Base-by-base conservation (phyloP, 1,140 invertebrate species). In the Pomacea maculata region DNA sequence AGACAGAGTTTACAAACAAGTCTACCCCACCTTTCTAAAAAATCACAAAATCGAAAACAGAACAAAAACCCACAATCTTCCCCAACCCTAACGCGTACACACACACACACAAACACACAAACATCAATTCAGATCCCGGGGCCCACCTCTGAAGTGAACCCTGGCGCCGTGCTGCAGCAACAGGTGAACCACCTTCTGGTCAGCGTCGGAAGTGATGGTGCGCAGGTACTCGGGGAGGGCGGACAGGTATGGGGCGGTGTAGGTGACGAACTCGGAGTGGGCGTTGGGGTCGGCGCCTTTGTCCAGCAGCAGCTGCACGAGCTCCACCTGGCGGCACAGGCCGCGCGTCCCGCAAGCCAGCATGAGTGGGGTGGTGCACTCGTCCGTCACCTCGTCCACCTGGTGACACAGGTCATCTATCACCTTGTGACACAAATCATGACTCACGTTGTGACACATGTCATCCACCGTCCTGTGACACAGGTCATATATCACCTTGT, bases 211-310 rank as follows among this genome's bases (percentile, higher is more conserved):
- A 1, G 82, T 81, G 25, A 57, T 80, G 84, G 95, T 95, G 7
- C 95, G 94, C 1, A 97, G 92, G 88, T 97, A 97, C 89, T 97
- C 96, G 0, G 95, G 95, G 1, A 97, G 91, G 4, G 96, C 95
- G 0, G 96, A 93, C 21, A 97, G 91, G 55, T 80, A 83, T 0
- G 91, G 91, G 11, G 89, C 89, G 12, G 86, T 87, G 67, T 89
- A 90, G 72, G 84, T 89, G 14, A 85, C 83, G 80, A 94, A 94
- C 10, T 93, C 92, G 1, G 93, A 93, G 67, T 85, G 14, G 94
- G 95, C 11, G 95, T 93, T 74, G 95, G 92, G 82, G 82, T 87
- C 57, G 86, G 91, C 83, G 76, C 91, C 82, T 81, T 85, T 55
- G 83, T 89, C 57, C 25, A 91, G 84, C 12, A 91, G 82, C 94